Conservation (phyloP, 1,140 invertebrate genomes). For the Ceratoteleas bidentatus region DNA sequence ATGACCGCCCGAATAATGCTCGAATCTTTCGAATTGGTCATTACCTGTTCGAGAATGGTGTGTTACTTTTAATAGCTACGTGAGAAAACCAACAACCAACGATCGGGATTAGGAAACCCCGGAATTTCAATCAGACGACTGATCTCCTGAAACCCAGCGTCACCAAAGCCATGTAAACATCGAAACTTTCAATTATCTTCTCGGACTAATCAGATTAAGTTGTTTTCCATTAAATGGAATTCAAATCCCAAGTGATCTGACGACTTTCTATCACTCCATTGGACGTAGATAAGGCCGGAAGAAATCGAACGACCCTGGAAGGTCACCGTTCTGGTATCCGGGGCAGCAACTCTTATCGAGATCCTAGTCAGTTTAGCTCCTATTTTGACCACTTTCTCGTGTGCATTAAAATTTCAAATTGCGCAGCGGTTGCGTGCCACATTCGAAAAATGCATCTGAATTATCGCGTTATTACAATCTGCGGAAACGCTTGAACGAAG, state of each 20-base stretch:
- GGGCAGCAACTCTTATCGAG: slow-evolving; percentile 30
- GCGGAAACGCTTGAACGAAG: neutral
- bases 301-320: slow-evolving; percentile 55
- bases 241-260: slow-evolving; percentile 12
- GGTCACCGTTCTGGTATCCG: slow-evolving; percentile 37
- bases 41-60: slow-evolving; percentile 17
- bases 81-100: neutral
- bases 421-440: slow-evolving; percentile 7
- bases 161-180: neutral
- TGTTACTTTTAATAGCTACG: neutral
- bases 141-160: neutral
- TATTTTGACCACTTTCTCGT: slow-evolving; percentile 47
- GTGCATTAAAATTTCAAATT: slow-evolving; percentile 29
- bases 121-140: too few relatives aligned
- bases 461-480: slow-evolving; percentile 4
- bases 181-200: neutral
- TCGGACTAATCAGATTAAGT: neutral
- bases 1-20: slow-evolving; percentile 45
- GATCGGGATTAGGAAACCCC: too few relatives aligned
- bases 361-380: slow-evolving; percentile 20
- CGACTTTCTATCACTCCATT: slow-evolving; percentile 14
- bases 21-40: slow-evolving; percentile 39
- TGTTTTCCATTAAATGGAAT: neutral
- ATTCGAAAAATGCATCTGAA: slow-evolving; percentile 12
- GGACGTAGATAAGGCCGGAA: slow-evolving; percentile 20